Evolutionary conservation across 2,888 invertebrate genomes (phyloP).

Genomic region (Dioctria linearis): DNA sequence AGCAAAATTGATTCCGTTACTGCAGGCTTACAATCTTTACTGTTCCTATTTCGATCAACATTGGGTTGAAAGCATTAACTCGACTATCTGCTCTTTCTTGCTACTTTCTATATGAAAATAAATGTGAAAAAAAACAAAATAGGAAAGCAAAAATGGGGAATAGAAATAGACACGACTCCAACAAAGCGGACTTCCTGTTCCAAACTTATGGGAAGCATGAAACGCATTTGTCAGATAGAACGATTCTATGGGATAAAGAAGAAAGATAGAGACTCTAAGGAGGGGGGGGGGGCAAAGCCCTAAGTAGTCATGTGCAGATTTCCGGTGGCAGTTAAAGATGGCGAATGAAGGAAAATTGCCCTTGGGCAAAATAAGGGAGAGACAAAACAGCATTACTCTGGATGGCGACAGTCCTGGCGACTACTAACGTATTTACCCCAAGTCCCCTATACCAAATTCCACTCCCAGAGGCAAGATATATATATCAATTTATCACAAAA

Average conservation of each 20-base stretch:
- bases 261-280: background rate
- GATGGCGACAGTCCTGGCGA: constrained; percentile 6
- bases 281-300: constrained; percentile 3
- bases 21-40: background rate
- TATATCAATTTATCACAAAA: too few species aligned
- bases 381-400: background rate
- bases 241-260: background rate
- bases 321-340: constrained; percentile 39
- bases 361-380: background rate
- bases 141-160: constrained; percentile 10
- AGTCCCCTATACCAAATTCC: background rate
- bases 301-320: constrained; percentile 43
- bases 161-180: background rate
- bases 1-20: constrained; percentile 6
- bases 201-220: background rate
- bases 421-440: background rate
- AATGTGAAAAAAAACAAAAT: background rate
- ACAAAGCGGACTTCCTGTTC: constrained; percentile 20
- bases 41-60: constrained; percentile 4
- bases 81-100: background rate
- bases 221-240: constrained; percentile 6
- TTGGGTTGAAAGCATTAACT: too few species aligned
- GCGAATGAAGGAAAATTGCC: background rate
- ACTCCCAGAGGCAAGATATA: background rate
- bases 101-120: background rate